phyloP scores from a whole-genome alignment of 2,113 vertebrate species.

The Marcusenius ussheri region DNA sequence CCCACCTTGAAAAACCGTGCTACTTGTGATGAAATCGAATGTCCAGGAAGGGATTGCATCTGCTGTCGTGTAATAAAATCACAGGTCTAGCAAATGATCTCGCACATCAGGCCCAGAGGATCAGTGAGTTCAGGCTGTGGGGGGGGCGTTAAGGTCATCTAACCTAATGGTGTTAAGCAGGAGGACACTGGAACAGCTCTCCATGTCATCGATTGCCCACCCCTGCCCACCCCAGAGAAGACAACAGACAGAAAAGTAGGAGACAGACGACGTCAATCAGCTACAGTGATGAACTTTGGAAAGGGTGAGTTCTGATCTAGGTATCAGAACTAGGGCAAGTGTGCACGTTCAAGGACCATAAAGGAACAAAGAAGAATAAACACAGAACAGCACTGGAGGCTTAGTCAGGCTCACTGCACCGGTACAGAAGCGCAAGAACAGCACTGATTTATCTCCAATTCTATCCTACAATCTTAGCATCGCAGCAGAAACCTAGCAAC shows the following conservation, averaged over 20 bases:
- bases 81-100: neutral
- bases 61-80: neutral
- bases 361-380: neutral
- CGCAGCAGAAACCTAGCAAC: neutral
- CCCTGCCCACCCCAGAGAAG: neutral
- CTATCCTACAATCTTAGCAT: neutral
- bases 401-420: neutral
- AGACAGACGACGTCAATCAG: neutral
- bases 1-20: neutral
- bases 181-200: neutral
- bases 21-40: neutral
- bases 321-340: neutral
- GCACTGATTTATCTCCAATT: neutral
- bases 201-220: too few relatives aligned
- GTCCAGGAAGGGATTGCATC: neutral
- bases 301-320: neutral
- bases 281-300: neutral
- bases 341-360: neutral
- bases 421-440: neutral
- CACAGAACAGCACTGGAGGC: neutral
- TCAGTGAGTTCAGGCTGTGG: neutral
- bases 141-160: neutral
- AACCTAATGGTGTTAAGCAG: neutral
- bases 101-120: neutral
- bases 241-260: neutral